Conservation (phyloP, 2,888 invertebrate genomes). For the Sarcophaga variegata region DNA sequence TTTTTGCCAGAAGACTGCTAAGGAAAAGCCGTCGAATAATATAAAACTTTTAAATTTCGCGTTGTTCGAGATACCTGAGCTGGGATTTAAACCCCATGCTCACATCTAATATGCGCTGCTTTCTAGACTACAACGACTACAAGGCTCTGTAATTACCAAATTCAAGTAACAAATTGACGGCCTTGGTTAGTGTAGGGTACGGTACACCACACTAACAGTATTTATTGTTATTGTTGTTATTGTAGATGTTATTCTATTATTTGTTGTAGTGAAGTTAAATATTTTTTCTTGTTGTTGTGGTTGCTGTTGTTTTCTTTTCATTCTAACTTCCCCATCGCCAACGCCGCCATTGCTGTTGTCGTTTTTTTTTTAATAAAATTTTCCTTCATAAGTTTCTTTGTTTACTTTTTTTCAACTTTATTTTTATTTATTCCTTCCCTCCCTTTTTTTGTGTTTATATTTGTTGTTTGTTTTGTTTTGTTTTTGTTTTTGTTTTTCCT, state of each 20-base stretch:
- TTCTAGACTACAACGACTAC: too few relatives aligned
- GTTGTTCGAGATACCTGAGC: too few relatives aligned
- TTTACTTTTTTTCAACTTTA: neutral
- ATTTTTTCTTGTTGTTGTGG: slow-evolving; percentile 37
- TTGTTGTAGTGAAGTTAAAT: slow-evolving; percentile 48
- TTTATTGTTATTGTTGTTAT: slow-evolving; percentile 13
- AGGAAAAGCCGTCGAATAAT: too few relatives aligned
- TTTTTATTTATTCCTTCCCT: slow-evolving; percentile 54
- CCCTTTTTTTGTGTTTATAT: slow-evolving; percentile 40
- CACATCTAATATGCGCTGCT: too few relatives aligned
- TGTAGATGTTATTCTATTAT: slow-evolving; percentile 3
- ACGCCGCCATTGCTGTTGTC: neutral
- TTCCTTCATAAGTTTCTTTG: too few relatives aligned
- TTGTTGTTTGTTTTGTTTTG: slow-evolving; percentile 35
- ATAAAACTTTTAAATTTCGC: too few relatives aligned
- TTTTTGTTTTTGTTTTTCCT: neutral
- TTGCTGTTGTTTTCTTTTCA: slow-evolving; percentile 31
- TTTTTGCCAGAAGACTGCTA: too few relatives aligned
- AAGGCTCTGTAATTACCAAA: too few relatives aligned
- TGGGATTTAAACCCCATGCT: too few relatives aligned
- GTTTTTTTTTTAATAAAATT: too few relatives aligned
- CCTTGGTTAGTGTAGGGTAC: neutral
- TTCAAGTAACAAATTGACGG: too few relatives aligned
- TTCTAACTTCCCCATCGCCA: slow-evolving; percentile 25
- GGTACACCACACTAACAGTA: slow-evolving; percentile 53